Conservation (phyloP, 2,797 vertebrate genomes). For the Gallinago solitaria region DNA sequence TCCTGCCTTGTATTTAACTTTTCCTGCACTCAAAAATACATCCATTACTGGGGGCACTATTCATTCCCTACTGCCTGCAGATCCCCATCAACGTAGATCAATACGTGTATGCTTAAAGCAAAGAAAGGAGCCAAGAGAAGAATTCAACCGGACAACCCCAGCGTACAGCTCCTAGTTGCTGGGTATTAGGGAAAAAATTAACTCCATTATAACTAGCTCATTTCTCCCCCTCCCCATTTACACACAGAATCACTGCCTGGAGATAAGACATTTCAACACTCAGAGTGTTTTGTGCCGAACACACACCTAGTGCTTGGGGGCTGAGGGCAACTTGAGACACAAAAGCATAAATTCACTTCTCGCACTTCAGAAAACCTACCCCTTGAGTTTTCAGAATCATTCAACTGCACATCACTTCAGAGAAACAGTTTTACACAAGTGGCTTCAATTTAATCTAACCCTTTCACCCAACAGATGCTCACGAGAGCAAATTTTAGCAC, state of each 20-base stretch:
- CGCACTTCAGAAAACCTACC: background rate
- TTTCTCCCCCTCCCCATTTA: background rate
- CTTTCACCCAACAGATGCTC: background rate
- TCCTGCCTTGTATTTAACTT: background rate
- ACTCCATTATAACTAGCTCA: background rate
- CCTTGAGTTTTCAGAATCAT: background rate
- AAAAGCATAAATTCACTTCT: background rate
- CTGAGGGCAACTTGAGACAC: background rate
- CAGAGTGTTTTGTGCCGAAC: background rate
- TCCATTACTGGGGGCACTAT: background rate
- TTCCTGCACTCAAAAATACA: background rate
- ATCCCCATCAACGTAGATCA: background rate
- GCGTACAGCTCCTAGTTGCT: background rate
- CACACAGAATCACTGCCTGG: background rate
- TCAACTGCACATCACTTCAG: background rate
- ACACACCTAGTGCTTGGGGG: background rate
- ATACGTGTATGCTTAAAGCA: background rate
- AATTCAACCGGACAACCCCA: background rate
- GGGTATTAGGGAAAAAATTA: background rate
- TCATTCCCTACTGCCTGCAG: background rate
- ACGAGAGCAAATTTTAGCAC: background rate
- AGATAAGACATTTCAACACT: background rate
- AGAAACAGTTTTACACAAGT: background rate
- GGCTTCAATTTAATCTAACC: background rate
- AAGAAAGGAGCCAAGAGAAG: background rate